Percentiles rank a stretch among this genome's conserved stretches.
Evolutionary conservation across 2,888 invertebrate species (phyloP).

Genomic region (Shargacucullia verbasci): DNA sequence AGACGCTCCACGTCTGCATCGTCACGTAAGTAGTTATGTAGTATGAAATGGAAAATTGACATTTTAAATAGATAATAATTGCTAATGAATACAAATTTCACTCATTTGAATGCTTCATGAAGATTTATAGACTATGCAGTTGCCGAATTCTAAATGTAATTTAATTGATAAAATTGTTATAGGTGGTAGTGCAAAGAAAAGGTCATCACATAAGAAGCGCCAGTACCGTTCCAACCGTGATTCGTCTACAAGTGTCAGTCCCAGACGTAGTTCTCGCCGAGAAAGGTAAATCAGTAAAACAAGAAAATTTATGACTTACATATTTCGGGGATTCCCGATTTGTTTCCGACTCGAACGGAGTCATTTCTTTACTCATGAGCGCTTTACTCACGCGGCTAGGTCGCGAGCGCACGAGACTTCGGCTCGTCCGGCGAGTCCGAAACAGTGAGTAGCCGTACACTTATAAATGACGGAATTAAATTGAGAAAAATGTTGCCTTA

Average conservation of each 20-base stretch:
- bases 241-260: constrained; percentile 91
- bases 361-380: constrained; percentile 43
- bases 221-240: constrained; percentile 96
- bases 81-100: not conserved
- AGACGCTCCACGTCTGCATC: constrained; percentile 83
- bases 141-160: too few species aligned
- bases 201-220: constrained; percentile 95
- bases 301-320: not conserved
- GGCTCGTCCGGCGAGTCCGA: constrained; percentile 49
- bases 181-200: constrained; percentile 91
- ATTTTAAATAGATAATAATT: not conserved
- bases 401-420: constrained; percentile 47
- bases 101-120: not conserved
- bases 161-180: constrained; percentile 7
- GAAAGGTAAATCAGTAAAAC: constrained; percentile 81
- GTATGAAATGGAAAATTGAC: not conserved
- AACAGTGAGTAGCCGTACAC: constrained; percentile 38
- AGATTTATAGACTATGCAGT: too few species aligned
- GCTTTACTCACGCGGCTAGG: constrained; percentile 43
- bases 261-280: constrained; percentile 86
- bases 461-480: not conserved
- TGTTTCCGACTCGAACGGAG: constrained; percentile 16
- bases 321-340: constrained; percentile 16
- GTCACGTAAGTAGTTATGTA: constrained; percentile 73
- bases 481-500: not conserved